A percentile compares a stretch with the other conserved stretches of the same genome.
Conservation (phyloP, 2,113 vertebrate genomes). For the Rhinoderma darwinii region DNA sequence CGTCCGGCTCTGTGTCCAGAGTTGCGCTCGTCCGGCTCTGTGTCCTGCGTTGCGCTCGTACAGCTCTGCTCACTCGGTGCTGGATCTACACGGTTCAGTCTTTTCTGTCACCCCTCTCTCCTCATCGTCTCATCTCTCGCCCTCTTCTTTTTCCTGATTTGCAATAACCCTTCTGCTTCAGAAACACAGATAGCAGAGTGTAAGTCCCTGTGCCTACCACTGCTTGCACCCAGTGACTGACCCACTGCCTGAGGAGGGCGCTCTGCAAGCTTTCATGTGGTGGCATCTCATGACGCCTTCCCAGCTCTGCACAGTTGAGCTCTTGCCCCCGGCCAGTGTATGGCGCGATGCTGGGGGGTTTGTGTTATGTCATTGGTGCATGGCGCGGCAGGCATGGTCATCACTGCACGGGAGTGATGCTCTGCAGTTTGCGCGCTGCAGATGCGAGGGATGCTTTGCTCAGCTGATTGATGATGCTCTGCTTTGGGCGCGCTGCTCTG, state of each 20-base stretch:
- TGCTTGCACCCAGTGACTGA: constrained; percentile 60
- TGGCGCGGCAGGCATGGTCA: background rate
- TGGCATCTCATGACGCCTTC: background rate
- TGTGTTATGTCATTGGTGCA: background rate
- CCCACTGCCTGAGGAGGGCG: constrained; percentile 67
- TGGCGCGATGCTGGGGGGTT: background rate
- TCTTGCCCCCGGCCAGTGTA: background rate
- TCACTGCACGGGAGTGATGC: background rate
- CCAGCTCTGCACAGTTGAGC: background rate
- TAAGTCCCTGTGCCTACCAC: constrained; percentile 71
- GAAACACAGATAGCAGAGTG: constrained; percentile 87
- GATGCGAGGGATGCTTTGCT: background rate
- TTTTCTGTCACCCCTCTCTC: constrained; percentile 64
- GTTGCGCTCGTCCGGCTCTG: too few species aligned
- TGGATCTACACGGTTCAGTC: constrained; percentile 54
- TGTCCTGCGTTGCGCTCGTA: background rate
- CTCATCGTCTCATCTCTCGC: background rate
- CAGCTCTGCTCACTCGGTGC: background rate
- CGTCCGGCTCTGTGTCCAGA: too few species aligned
- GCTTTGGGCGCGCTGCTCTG: background rate
- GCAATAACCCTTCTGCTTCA: constrained; percentile 76
- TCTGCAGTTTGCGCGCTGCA: background rate
- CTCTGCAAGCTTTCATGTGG: background rate
- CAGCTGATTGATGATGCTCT: background rate
- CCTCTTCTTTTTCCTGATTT: constrained; percentile 67